Base-by-base conservation (phyloP, 2,888 invertebrate species). In the Drosophila hawaiiensis region DNA sequence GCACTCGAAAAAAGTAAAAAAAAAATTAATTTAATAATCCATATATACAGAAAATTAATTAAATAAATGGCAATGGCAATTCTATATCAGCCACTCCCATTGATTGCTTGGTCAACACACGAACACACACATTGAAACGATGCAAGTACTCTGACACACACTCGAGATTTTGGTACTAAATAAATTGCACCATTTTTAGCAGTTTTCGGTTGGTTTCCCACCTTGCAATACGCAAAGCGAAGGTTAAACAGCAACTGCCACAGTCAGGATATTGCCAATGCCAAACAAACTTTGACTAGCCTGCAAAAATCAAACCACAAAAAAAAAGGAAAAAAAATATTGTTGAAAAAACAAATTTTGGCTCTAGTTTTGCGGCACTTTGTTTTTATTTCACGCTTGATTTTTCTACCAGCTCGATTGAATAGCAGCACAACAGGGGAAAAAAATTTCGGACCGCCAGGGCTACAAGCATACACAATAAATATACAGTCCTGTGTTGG, bases 201-300 rank as follows among this genome's bases (percentile, higher is more conserved):
- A 61, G 50, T 53, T 59, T 47, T 31, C 29, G 31, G 50, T 33
- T 56, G 43, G 7, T 29, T 22, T 39, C 31, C 43, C 67, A 53
- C 55, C 52, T 62, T 54, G n/a, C 68, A 74, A 65, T 71, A 65
- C 60, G 63, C 54, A 76, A 78, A 82, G 53, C 68, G 64, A 78
- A 85, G 84, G 82, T 86, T 79, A 73, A 89, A 80, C 66, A 75
- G 68, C 59, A 70, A 67, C 66, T 53, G 69, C 68, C 70, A 33
- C 78, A 66, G 73, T 19, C 89, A 80, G 89, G 82, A 89, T 82
- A 83, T 90, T 86, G 90, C 62, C 78, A 67, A 73, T 77, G 89
- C 84, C 89, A 87, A 90, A 85, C 64, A 82, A 87, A 70, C 75
- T 87, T 90, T 82, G 89, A 80, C 80, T 80, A 61, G 80, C 77